Base-by-base conservation (phyloP, 2,888 invertebrate genomes). In the Lithophane ornitopus region DNA sequence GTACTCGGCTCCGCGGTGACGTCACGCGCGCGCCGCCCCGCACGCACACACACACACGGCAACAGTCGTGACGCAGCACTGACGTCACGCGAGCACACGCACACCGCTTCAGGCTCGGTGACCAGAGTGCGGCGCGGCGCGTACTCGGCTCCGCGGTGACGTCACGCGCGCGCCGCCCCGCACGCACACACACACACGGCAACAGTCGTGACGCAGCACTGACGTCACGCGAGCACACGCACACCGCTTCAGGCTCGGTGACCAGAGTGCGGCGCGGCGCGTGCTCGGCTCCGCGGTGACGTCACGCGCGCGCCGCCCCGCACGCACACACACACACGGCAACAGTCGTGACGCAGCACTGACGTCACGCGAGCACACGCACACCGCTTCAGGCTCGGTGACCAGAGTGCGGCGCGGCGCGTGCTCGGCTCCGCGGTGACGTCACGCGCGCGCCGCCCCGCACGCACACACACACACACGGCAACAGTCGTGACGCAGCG, bases 31-130 rank as follows among this genome's bases (percentile, higher is more conserved):
- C 63, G 52, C 62, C 62, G 3, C 14, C 34, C 34, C 34, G 34
- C 68, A 14, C 73, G 22, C 69, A 22, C 80, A n/a, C 71, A 12
- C 74, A 16, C 80, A 28, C 75, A n/a, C 80, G 44, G 46, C 78
- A 41, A n/a, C 49, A 28, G 59, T 14, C 44, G 28, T 8, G 61
- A 41, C 76, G 52, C 56, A 7, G 52, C n/a, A 41, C 70, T 66
- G 46, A 59, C 74, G 79, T 49, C 74, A 67, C 76, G 71, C 80
- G 46, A 34, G 41, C 78, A 2, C 26, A 0, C 69, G n/a, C n/a
- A n/a, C n/a, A n/a, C n/a, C n/a, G n/a, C n/a, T n/a, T n/a, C n/a
- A n/a, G n/a, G n/a, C n/a, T n/a, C n/a, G n/a, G n/a, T n/a, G n/a
- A n/a, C n/a, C n/a, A 81, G 52, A n/a, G 49, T 26, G 41, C 22